Base-by-base conservation (phyloP, 2,797 vertebrate species). In the Lepus oiostolus region DNA sequence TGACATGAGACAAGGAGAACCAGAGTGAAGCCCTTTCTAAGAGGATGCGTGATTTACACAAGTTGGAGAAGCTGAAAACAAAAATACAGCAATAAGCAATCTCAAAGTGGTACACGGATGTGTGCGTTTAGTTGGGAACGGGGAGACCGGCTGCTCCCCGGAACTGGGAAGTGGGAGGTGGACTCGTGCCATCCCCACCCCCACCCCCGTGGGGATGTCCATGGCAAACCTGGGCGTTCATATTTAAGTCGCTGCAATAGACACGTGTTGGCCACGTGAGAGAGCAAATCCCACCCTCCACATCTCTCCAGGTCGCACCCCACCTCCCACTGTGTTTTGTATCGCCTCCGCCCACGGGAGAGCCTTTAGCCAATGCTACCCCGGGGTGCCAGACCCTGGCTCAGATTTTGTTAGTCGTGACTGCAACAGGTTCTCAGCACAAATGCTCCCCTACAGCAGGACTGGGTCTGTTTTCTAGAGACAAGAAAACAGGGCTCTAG, bases 1-100 rank as follows among this genome's bases (percentile, higher is more conserved):
- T 91, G 58, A 93, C 35, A 7, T 67, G 86, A 32, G 7, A 87
- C 68, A 84, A 85, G 96, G 93, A 95, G 96, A 95, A 97, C 16
- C 93, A 84, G 82, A 84, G 72, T 77, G 80, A 84, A 3, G 3
- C 77, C 52, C 54, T 85, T 81, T 89, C 88, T 7, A 76, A 87
- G 50, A 96, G 71, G 87, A 97, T 94, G 90, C 80, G 84, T 89
- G 96, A 83, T 89, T 93, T 95, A 96, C 32, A 3, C 80, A 81
- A 89, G 47, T 88, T 62, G 93, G 94, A 91, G 0, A 0, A 19
- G 74, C 79, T 92, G 86, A 89, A 86, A 75, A 91, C 47, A 75
- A 87, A 93, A 90, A 67, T 80, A 58, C 54, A 93, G 72, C 10
- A 72, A 68, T 28, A 52, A 82, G 62, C 24, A 1, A 24, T 24